Percentiles rank a stretch among this genome's conserved stretches.
These are phyloP conservation scores for Tragelaphus buxtoni DNA, from an alignment of 2,113 vertebrate genomes.

Conservation along the genomic window DNA sequence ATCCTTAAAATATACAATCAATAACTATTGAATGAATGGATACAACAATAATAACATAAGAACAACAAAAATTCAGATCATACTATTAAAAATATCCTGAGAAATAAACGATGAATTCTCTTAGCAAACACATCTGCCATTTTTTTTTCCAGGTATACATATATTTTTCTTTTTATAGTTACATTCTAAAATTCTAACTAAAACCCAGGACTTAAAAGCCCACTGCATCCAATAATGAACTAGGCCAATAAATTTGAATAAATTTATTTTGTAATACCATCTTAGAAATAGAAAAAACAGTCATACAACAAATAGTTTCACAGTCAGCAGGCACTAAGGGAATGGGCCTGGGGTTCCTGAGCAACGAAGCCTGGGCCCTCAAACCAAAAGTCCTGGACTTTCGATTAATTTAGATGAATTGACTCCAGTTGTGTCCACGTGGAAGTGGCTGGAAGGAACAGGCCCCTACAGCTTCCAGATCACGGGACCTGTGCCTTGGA, in stretches of 20 bases:
- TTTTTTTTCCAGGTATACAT: not conserved
- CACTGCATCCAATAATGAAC: conserved; percentile 5
- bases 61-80: not conserved
- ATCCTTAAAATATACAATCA: not conserved
- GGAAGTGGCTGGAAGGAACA: not conserved
- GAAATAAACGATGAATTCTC: not conserved
- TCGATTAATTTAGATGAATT: not conserved
- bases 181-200: not conserved
- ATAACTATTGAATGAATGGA: not conserved
- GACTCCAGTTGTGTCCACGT: not conserved
- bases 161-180: not conserved
- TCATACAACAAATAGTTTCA: not conserved
- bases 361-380: not conserved
- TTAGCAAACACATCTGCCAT: not conserved
- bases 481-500: not conserved
- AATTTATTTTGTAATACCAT: conserved; percentile 40
- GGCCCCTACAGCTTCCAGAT: not conserved
- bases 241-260: not conserved
- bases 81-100: not conserved
- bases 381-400: not conserved
- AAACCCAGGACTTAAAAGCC: not conserved
- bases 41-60: not conserved
- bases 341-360: not conserved
- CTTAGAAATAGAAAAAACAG: not conserved
- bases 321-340: not conserved